Conservation (phyloP, 2,888 invertebrate species). For the Diadegma fenestrale region DNA sequence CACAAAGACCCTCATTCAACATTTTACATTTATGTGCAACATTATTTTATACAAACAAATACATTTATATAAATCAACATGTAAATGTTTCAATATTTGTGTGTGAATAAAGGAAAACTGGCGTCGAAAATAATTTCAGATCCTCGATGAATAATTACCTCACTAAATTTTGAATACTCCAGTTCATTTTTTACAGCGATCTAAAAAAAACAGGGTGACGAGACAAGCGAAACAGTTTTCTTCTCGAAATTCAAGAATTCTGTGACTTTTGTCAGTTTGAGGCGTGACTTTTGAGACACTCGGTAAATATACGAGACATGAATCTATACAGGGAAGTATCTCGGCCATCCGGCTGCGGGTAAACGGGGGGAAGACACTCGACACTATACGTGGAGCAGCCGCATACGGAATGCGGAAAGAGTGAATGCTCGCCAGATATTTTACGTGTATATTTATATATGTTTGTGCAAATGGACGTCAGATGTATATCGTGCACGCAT, state of each 20-base stretch:
- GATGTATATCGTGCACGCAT: constrained; percentile 37
- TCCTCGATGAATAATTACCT: not conserved
- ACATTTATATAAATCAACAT: not conserved
- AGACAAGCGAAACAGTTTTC: not conserved
- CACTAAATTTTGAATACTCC: not conserved
- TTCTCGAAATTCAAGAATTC: not conserved
- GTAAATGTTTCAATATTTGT: constrained; percentile 3
- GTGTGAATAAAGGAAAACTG: not conserved
- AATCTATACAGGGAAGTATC: constrained; percentile 44
- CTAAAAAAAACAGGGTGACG: not conserved
- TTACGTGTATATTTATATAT: constrained; percentile 32
- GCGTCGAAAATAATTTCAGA: not conserved
- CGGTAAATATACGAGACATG: not conserved
- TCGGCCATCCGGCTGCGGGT: constrained; percentile 58
- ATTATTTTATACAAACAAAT: not conserved
- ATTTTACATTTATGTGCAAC: constrained; percentile 4
- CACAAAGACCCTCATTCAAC: not conserved
- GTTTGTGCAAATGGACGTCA: constrained; percentile 8
- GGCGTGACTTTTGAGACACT: constrained; percentile 10
- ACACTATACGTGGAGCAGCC: constrained; percentile 24
- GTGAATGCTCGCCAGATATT: constrained; percentile 43
- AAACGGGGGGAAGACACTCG: constrained; percentile 59
- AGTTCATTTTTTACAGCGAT: not conserved
- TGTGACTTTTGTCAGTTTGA: not conserved
- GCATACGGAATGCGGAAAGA: constrained; percentile 64